Base-by-base conservation (phyloP, 37 sponge, comb jelly and placozoan genomes). In the Diacarnus erythraeanus region DNA sequence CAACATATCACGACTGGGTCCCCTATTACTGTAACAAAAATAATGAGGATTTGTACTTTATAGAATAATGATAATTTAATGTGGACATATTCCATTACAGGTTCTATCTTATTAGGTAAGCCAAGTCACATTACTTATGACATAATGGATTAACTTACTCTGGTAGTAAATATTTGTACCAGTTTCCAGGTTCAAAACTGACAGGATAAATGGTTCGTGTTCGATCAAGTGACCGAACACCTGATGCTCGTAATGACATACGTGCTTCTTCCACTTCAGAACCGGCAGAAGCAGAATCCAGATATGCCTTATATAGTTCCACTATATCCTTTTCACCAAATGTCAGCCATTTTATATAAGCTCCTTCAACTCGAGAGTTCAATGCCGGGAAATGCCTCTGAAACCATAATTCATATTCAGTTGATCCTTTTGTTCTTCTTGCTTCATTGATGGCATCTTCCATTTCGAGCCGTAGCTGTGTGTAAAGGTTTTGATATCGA, bases 331-430 rank as follows among this genome's bases (percentile, higher is more conserved):
- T 85, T 21, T 73, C 25, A 3, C 86, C 86, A 61, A 74, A 85
- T 26, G 78, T 64, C 1, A 85, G 86, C 86, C 86, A 85, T 20
- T 79, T 54, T 21, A 59, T 73, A 63, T 70, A 85, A 20, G 86
- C 86, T 0, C 74, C 74, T 35, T 85, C 86, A 4, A 85, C 86
- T 23, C 44, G 31, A 15, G 74, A 23, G 34, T 73, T 78, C 57
- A 85, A 38, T 18, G 64, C 2, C 20, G 65, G 66, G 57, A 64
- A 85, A 56, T 78, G 59, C 4, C 79, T 51, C 51, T 77, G 78
- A 64, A 85, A 85, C 86, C 86, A 85, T 2, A 42, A 42, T 76
- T 85, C 72, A 54, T 74, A 85, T 1, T 85, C 86, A 9, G 51
- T 0, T 23, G 73, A 25, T 22, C 54, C 2, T 3, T 23, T 20